Evolutionary conservation across 2,888 invertebrate genomes (phyloP), one percentile per base, ranked within the genome.

Genomic region (Crematogaster levior): DNA sequence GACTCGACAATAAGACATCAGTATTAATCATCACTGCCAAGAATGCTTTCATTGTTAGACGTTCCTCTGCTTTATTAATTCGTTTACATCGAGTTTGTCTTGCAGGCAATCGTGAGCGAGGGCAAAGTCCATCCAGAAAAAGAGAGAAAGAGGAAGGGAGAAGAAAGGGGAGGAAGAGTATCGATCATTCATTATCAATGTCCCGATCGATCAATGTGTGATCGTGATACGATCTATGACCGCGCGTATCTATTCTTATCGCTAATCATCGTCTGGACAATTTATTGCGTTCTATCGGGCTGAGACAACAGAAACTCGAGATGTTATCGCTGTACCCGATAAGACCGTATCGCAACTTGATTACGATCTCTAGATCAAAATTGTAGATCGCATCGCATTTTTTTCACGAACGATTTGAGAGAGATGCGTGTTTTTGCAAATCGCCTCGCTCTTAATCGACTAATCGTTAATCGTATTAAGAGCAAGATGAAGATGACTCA

Each of bases 181-280:
- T 24, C 58, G 60, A 58, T 58, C 74, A n/a, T 30, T 70, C 6
- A 2, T 81, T 85, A 89, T 88, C 89, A 82, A 84, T 68, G 65
- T 34, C 34, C 3, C 34, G 4, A 87, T 82, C 63, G 40, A 88
- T 88, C 70, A 60, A 87, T 82, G 82, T 79, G 77, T 79, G 73
- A 81, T 86, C 86, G 60, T 75, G 88, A 86, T 86, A 63, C n/a
- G 48, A 84, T 88, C 74, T 77, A 40, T 30, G 15, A 48, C 6
- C 21, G n/a, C n/a, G n/a, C n/a, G 24, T 34, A 21, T 30, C 53
- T 43, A 30, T 46, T 56, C 53, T 77, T 53, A 70, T 27, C 24
- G 77, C 81, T 89, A 87, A 89, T 86, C 88, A 66, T 85, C 72
- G 85, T 88, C 85, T 84, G 83, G 79, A 84, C 85, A 46, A 83